phyloP scores from a whole-genome alignment of 2,888 invertebrate species.

The Malthinus flaveolus region DNA sequence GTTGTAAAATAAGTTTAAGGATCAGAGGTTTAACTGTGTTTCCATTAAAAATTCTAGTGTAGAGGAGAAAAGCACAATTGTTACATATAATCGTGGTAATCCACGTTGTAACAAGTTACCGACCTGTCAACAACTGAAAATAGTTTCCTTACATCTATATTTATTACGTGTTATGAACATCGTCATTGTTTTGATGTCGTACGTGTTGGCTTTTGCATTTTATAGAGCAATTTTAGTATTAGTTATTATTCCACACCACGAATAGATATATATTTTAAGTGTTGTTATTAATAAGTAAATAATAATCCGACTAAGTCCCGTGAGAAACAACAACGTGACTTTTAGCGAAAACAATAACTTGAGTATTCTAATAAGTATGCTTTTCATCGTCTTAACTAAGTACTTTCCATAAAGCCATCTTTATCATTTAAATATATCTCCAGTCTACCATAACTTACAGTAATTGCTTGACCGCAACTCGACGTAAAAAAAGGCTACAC shows the following conservation, averaged over 20 bases:
- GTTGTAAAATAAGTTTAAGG: too few species aligned
- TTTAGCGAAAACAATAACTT: slow-evolving; percentile 52
- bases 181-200: slow-evolving; percentile 1
- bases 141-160: too few species aligned
- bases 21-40: too few species aligned
- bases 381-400: slow-evolving; percentile 38
- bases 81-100: too few species aligned
- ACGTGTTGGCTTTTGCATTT: slow-evolving; percentile 12
- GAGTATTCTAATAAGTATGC: slow-evolving; percentile 54
- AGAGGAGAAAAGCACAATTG: too few species aligned
- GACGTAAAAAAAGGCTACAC: slow-evolving; percentile 25
- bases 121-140: too few species aligned
- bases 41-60: too few species aligned
- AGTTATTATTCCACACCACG: slow-evolving; percentile 16
- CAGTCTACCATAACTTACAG: slow-evolving; percentile 40
- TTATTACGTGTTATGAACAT: too few species aligned
- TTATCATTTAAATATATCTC: slow-evolving; percentile 33
- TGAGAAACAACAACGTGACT: slow-evolving; percentile 57
- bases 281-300: slow-evolving; percentile 28
- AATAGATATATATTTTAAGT: slow-evolving; percentile 17
- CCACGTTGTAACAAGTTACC: too few species aligned
- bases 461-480: slow-evolving; percentile 41
- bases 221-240: slow-evolving; percentile 19
- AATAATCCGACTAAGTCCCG: slow-evolving; percentile 42
- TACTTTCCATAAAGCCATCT: slow-evolving; percentile 24